Conservation (phyloP, 2,888 invertebrate species). For the Ernsta delagoae region DNA sequence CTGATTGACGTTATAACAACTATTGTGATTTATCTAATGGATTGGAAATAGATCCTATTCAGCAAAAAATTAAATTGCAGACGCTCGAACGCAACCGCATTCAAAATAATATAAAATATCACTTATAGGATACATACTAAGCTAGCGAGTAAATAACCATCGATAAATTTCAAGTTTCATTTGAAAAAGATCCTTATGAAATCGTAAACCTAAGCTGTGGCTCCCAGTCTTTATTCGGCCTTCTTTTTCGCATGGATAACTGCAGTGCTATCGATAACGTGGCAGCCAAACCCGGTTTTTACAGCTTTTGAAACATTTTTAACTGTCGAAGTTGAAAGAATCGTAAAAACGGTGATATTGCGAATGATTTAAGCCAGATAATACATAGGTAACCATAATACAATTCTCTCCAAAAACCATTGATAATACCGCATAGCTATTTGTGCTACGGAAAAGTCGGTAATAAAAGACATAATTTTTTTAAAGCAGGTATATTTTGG, state of each 20-base stretch:
- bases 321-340: conserved; percentile 14
- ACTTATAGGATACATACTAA: neutral
- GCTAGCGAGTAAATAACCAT: neutral
- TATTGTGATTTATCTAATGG: too few species aligned
- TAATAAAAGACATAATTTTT: too few species aligned
- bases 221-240: conserved; percentile 7
- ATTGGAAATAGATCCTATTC: too few species aligned
- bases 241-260: conserved; percentile 29
- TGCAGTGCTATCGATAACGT: conserved; percentile 33
- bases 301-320: conserved; percentile 24
- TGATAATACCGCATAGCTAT: too few species aligned
- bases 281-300: conserved; percentile 17
- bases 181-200: conserved; percentile 14
- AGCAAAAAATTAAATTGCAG: too few species aligned
- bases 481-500: too few species aligned
- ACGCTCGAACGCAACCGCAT: too few species aligned
- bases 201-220: conserved; percentile 8
- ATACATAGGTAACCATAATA: too few species aligned
- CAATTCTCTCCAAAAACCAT: too few species aligned
- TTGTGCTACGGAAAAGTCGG: too few species aligned
- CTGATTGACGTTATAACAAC: too few species aligned
- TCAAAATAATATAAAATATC: too few species aligned
- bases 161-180: neutral
- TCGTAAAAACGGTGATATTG: conserved; percentile 7
- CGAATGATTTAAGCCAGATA: neutral